Base-by-base conservation (phyloP, 2,888 invertebrate species). In the Conchocele bisecta region DNA sequence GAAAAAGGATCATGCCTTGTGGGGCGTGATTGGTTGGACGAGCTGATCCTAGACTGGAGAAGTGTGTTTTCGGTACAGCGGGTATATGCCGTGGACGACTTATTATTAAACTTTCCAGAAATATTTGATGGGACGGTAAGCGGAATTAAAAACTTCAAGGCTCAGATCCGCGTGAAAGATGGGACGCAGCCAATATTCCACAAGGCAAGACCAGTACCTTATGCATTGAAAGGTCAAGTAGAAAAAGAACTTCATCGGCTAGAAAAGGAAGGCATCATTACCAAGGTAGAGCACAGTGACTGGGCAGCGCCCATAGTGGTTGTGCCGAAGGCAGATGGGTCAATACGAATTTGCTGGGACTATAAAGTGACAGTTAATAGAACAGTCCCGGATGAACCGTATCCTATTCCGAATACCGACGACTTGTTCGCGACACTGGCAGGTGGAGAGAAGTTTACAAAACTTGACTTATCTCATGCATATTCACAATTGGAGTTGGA, bases 301-400 rank as follows among this genome's bases (percentile, higher is more conserved):
- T 81, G 82, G 81, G 75, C 79, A 9, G 57, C 75, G 17, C 79
- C 79, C 3, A 59, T 79, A 20, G 75, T 83, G 6, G 63, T 76
- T 11, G 76, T 83, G 5, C 68, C 68, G 0, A 80, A 75, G 54
- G 26, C 66, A 1, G 60, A 74, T 20, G 44, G 59, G n/a, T 50
- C 54, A 15, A 24, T 78, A 3, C 33, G 79, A 35, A 39, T 79
- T 26, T 81, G 70, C 66, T 71, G 74, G 11, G 76, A 76, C 39
- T 81, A 67, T 50, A 74, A 74, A 44, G 74, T 72, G 22, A 82
- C 85, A 4, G 67, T 86, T 11, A 86, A 84, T 64, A 66, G 59
- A n/a, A 66, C 74, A 37, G 58, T 87, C n/a, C 61, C 75, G 26
- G 84, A 81, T 24, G 83, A 85, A 39, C 80, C 83, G 41, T 67